Base-by-base conservation (phyloP, 2,113 vertebrate genomes). In the Guaruba guarouba region DNA sequence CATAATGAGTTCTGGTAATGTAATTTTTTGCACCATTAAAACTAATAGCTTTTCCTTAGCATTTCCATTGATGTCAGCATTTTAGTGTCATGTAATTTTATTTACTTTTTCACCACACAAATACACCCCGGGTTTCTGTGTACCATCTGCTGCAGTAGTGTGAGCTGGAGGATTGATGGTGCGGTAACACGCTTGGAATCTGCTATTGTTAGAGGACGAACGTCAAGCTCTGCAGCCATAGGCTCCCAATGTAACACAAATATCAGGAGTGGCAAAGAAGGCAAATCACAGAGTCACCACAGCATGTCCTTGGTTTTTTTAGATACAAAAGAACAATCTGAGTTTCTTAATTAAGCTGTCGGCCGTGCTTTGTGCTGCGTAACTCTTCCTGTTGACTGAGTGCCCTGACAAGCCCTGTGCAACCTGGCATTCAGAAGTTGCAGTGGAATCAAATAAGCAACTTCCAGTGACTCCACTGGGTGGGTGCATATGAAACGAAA, bases 11-110 rank as follows among this genome's bases (percentile, higher is more conserved):
- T 73, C 49, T n/a, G 19, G 28, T 89, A 87, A 49, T 13, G 28
- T 33, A 17, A 54, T 68, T 86, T 95, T 87, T 92, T 87, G 29
- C 54, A 77, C 71, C 20, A 39, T 85, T 90, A 66, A 69, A 92
- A 62, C 31, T 55, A 68, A 81, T 37, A 77, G 64, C 43, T 88
- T 91, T 84, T 67, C 41, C 33, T 80, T 88, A 28, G 13, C 43
- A 25, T 80, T 95, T 80, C 49, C 54, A 62, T 17, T 35, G 28
- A 70, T 77, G 87, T 85, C 90, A 95, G 74, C 89, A 73, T 82
- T 90, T 82, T 57, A 80, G 22, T 39, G 52, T 55, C 62, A 39
- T 77, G 33, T 33, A 80, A 77, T 93, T 87, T 88, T 88, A 86
- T 93, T 92, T 93, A 77, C 27, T 77, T 80, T 82, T 89, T 75